Evolutionary conservation across 2,113 vertebrate genomes (phyloP), one percentile per base, ranked within the genome.

Genomic region (Ornithorhynchus anatinus): DNA sequence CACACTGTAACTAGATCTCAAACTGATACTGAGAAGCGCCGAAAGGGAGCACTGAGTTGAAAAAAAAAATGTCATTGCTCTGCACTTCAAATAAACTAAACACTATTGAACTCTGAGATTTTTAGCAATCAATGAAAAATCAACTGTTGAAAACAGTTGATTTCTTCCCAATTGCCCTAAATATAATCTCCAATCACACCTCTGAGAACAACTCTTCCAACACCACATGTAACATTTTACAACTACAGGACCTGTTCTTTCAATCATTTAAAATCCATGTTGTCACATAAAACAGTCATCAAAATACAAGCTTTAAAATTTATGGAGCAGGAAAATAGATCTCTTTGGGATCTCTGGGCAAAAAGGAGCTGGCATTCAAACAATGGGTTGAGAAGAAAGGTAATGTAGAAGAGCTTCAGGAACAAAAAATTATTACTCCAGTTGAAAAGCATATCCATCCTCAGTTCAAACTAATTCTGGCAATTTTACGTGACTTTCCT

Each of bases 1-100:
- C 65, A 69, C 40, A 75, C 68, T 67, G 62, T 65, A 85, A 82
- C 62, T 22, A 81, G 54, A 64, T 81, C 73, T 44, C 56, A 29
- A 69, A 82, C 77, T 65, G 72, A 64, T 45, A 76, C 54, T 25
- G 45, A 74, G 52, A 27, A 48, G 56, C 68, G 42, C 19, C 22
- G 19, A 68, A 32, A 45, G 42, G 29, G 15, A 1, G 7, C 47
- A 10, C 27, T 17, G 25, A 40, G 29, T 70, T 73, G 60, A 25
- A 58, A 32, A 17, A 56, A 54, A 58, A 32, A 17, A 56, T 36
- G 33, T 54, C 8, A 8, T 8, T 45, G 29, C 38, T 36, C 15
- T 59, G 27, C 39, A 37, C 31, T 29, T 16, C 29, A 62, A 44
- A 74, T 51, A 29, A 54, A 10, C 64, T 20, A 65, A 2, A 3